A percentile compares a stretch with the other conserved stretches of the same genome.
These are phyloP conservation scores for Ostrea denselamellosa DNA, from an alignment of 1,140 invertebrate species.

Conservation along the genomic window DNA sequence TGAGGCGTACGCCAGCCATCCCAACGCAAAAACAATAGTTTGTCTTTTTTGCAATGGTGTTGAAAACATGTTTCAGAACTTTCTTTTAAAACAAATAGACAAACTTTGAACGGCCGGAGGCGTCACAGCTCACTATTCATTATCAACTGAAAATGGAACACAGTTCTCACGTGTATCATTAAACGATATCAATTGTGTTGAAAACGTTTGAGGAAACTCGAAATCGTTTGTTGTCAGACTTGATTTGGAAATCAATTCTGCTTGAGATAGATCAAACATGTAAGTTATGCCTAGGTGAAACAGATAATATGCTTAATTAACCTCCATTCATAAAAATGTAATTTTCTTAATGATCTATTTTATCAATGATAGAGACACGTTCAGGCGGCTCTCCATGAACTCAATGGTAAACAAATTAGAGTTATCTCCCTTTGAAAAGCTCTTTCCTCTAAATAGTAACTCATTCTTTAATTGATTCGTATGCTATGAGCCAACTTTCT, in stretches of 20 bases:
- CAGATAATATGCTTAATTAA: no score
- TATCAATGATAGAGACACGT: no score
- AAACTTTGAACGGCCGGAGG: no score
- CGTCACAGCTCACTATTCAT: background rate
- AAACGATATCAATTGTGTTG: no score
- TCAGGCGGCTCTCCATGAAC: background rate
- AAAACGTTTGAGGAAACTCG: constrained; percentile 1
- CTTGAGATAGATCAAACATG: no score
- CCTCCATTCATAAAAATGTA: no score
- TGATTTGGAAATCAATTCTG: background rate
- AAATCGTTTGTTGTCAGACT: background rate
- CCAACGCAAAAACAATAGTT: constrained; percentile 73
- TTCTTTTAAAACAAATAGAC: background rate
- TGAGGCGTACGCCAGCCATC: constrained; percentile 80
- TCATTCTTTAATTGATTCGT: background rate
- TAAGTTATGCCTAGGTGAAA: no score
- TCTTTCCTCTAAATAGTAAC: background rate
- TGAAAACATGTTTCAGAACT: background rate
- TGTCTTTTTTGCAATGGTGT: constrained; percentile 65
- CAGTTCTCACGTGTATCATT: background rate
- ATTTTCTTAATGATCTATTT: no score
- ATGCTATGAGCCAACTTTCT: no score
- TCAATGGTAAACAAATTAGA: background rate
- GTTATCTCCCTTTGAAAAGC: background rate
- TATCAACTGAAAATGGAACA: no score